Evolutionary conservation across 2,797 vertebrate genomes (phyloP), one percentile per base, ranked within the genome.

Genomic region (Cottoperca gobio): DNA sequence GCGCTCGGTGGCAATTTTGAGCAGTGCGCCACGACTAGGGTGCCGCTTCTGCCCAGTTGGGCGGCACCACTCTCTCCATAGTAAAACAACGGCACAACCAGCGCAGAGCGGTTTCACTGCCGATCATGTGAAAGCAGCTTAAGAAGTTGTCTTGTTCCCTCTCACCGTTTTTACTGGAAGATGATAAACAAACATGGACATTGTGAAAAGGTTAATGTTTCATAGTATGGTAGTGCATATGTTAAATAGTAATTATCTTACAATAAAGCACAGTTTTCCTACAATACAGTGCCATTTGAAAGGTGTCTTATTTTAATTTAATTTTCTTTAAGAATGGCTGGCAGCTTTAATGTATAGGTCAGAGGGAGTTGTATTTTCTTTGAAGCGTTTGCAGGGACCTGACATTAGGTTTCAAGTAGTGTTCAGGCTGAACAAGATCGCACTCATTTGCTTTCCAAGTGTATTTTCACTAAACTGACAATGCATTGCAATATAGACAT

Each of bases 141-240:
- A n/a, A n/a, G n/a, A n/a, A n/a, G n/a, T n/a, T n/a, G n/a, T n/a
- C 24, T 45, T 71, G 35, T 13, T 80, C 60, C 12, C 26, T 31
- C 52, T 72, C 21, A 68, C 55, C 31, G n/a, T n/a, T n/a, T n/a
- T n/a, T n/a, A n/a, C n/a, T n/a, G n/a, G 12, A 23, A 55, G 12
- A 43, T 11, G 6, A 43, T 31, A 26, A 26, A 55, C 26, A 54
- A 39, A 46, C 14, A 45, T 54, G 12, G 12, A 28, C 33, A 58
- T 42, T 59, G 13, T 60, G 40, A 53, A 43, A 12, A 49, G 19
- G 2, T 13, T 12, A 9, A 35, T 24, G 57, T 52, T 52, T 24
- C 43, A 39, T 16, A 14, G 9, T 42, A 46, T 12, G 7, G 16
- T 17, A 24, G 6, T 19, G 33, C 1, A 48, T 33, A 24, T 67